These are phyloP conservation scores for Siniperca scherzeri DNA, from an alignment of 2,797 vertebrate species.

Conservation along the genomic window DNA sequence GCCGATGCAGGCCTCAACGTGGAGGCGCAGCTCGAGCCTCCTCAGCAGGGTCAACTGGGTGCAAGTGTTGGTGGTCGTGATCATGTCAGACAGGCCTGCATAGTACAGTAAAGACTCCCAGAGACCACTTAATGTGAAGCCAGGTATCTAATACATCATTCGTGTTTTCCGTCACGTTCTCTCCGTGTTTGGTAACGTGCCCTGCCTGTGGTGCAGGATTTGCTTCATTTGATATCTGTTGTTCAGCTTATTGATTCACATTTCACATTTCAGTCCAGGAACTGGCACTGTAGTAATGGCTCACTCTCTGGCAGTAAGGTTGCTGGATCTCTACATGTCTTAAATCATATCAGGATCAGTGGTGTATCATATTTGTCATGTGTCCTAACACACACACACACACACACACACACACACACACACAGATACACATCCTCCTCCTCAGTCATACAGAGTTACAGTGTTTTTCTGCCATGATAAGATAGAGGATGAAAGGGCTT, in stretches of 20 bases:
- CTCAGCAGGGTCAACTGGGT: conserved; percentile 67
- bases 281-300: neutral
- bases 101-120: neutral
- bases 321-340: neutral
- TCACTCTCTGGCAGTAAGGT: neutral
- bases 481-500: conserved; percentile 4
- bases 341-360: neutral
- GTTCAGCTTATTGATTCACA: conserved; percentile 34
- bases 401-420: neutral
- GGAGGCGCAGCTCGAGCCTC: conserved; percentile 49
- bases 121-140: neutral
- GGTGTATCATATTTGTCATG: neutral
- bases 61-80: conserved; percentile 36
- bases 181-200: neutral
- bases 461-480: neutral
- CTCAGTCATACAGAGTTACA: neutral
- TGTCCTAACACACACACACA: conserved; percentile 6
- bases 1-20: conserved; percentile 52
- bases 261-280: conserved; percentile 7
- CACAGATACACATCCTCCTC: neutral
- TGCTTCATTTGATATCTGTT: conserved; percentile 15
- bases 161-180: neutral
- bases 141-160: neutral
- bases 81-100: conserved; percentile 23
- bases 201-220: conserved; percentile 43